Percentiles rank a stretch among this genome's conserved stretches.
These are phyloP conservation scores for Lepidothrix coronata DNA, from an alignment of 2,113 vertebrate genomes.

Conservation along the genomic window DNA sequence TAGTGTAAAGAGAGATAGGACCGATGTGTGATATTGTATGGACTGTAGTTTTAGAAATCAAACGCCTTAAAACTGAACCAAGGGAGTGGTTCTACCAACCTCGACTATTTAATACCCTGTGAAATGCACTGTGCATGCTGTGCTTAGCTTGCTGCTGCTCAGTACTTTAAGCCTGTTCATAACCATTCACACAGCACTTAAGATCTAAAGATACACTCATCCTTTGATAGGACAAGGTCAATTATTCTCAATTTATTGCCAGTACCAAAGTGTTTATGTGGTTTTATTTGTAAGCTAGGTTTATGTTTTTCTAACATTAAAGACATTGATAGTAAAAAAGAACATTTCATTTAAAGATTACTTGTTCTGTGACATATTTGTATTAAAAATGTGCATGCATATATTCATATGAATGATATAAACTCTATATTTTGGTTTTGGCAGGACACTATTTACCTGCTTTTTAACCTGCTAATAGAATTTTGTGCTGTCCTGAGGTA, in stretches of 20 bases:
- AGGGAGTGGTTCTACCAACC: constrained; percentile 6
- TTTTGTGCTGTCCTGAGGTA: background rate
- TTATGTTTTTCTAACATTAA: constrained; percentile 53
- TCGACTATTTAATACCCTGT: background rate
- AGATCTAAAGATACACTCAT: constrained; percentile 69
- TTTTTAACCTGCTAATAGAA: background rate
- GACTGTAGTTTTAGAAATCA: constrained; percentile 41
- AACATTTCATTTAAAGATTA: constrained; percentile 45
- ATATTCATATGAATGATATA: background rate
- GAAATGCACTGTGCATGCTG: constrained; percentile 27
- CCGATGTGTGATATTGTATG: background rate
- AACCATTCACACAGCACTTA: constrained; percentile 44
- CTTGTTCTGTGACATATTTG: constrained; percentile 49
- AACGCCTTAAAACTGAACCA: background rate
- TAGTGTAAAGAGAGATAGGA: constrained; percentile 22
- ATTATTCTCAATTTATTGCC: constrained; percentile 71
- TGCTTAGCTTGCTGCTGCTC: constrained; percentile 29
- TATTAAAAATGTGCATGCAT: background rate
- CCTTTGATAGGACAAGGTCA: constrained; percentile 72
- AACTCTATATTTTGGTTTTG: background rate
- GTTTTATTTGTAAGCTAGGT: constrained; percentile 66
- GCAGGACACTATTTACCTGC: background rate
- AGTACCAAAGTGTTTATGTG: constrained; percentile 45
- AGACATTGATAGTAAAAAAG: constrained; percentile 48
- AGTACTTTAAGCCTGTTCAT: constrained; percentile 42